Percentiles rank a stretch among this genome's conserved stretches.
phyloP scores from a whole-genome alignment of 2,113 vertebrate species.

The Nesogale talazaci region DNA sequence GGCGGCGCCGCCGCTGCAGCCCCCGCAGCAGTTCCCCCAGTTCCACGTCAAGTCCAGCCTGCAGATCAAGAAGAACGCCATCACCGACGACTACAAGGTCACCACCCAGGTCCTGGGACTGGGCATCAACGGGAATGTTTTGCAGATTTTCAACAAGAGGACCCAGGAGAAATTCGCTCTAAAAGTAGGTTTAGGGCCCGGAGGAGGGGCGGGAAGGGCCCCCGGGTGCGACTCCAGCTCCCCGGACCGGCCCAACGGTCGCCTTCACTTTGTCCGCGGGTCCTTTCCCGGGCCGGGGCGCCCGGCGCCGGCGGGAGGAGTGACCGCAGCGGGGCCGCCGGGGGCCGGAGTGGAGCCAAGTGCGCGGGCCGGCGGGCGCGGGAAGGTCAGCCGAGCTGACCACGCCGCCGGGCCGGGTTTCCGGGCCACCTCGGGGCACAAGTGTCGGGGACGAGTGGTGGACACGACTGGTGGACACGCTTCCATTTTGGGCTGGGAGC shows the following conservation, averaged over 20 bases:
- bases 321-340: background rate
- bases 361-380: background rate
- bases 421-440: conserved; percentile 64
- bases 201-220: background rate
- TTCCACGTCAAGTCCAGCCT: conserved; percentile 89
- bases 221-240: background rate
- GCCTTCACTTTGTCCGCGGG: background rate
- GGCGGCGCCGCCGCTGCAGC: conserved; percentile 75
- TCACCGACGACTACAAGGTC: conserved; percentile 97
- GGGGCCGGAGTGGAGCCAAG: background rate
- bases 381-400: background rate
- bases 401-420: background rate
- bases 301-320: background rate
- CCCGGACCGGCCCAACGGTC: background rate
- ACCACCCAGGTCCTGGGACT: conserved; percentile 95
- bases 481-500: conserved; percentile 64
- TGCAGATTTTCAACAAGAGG: conserved; percentile 94
- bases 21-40: conserved; percentile 81
- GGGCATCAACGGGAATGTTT: conserved; percentile 97
- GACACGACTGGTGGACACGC: background rate
- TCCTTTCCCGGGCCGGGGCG: background rate
- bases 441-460: background rate
- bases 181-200: conserved; percentile 87
- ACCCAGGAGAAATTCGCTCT: conserved; percentile 94
- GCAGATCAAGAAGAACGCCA: conserved; percentile 95